A percentile compares a stretch with the other conserved stretches of the same genome.
phyloP scores from a whole-genome alignment of 1,140 invertebrate species.

The Oscheius sp. region DNA sequence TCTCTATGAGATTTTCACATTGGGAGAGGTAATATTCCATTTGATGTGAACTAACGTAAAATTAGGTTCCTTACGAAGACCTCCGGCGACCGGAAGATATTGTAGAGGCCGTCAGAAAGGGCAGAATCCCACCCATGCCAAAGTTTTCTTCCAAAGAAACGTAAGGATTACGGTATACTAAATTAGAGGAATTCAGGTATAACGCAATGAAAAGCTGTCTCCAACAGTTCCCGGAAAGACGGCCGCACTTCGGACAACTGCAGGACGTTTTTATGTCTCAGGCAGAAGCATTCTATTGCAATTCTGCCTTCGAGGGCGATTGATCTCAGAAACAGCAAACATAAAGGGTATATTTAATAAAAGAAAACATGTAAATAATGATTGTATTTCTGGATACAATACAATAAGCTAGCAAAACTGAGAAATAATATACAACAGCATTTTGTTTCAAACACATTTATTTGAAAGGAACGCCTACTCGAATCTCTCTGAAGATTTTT shows the following conservation, averaged over 20 bases:
- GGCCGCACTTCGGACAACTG: constrained; percentile 19
- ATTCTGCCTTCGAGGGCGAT: constrained; percentile 5
- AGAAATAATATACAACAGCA: too few relatives aligned
- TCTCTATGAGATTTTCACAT: constrained; percentile 40
- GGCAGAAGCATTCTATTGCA: background rate
- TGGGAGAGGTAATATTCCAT: constrained; percentile 28
- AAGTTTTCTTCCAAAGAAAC: constrained; percentile 36
- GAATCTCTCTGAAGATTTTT: too few relatives aligned
- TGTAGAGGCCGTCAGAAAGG: constrained; percentile 32
- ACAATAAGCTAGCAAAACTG: too few relatives aligned
- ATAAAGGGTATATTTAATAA: too few relatives aligned
- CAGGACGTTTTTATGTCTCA: background rate
- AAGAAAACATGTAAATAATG: too few relatives aligned
- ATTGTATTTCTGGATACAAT: too few relatives aligned
- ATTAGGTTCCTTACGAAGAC: constrained; percentile 31
- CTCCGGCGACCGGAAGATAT: constrained; percentile 33
- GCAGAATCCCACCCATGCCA: constrained; percentile 31
- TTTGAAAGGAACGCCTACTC: too few relatives aligned
- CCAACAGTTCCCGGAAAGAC: constrained; percentile 11
- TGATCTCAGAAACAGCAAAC: too few relatives aligned
- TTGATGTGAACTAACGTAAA: background rate
- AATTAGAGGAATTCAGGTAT: constrained; percentile 3
- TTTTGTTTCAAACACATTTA: too few relatives aligned
- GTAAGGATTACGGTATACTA: background rate
- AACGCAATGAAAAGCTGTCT: constrained; percentile 27